Conservation (phyloP, 2,888 invertebrate genomes). For the Tiliacea citrago region DNA sequence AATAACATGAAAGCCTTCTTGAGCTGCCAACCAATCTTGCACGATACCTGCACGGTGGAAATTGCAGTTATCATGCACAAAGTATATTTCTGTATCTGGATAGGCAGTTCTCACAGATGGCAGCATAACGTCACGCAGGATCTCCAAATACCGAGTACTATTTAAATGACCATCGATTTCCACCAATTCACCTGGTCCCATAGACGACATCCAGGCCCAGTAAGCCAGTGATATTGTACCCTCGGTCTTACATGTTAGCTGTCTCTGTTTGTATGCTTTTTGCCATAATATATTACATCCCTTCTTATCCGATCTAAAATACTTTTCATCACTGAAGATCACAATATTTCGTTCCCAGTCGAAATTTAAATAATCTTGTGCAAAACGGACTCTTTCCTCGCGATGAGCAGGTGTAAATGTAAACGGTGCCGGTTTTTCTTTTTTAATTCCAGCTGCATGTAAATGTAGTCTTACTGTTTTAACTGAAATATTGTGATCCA, state of each 20-base stretch:
- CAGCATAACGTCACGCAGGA: neutral
- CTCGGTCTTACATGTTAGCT: neutral
- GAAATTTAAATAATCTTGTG: neutral
- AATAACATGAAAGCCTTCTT: neutral
- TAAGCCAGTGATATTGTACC: neutral
- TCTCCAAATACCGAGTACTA: neutral
- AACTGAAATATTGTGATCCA: neutral
- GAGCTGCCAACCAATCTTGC: neutral
- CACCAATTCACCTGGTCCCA: neutral
- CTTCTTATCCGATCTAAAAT: neutral
- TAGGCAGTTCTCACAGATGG: neutral
- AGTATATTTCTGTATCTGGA: neutral
- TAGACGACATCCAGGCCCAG: neutral
- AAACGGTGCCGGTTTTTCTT: neutral
- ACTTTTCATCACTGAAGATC: conserved; percentile 4
- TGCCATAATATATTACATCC: neutral
- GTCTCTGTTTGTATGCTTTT: neutral
- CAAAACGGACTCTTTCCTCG: neutral
- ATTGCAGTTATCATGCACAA: neutral
- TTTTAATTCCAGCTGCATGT: neutral
- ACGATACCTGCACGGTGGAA: neutral
- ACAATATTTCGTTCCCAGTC: neutral
- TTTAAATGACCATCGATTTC: neutral
- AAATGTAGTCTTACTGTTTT: neutral
- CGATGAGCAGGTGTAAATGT: conserved; percentile 5